phyloP scores from a whole-genome alignment of 2,797 vertebrate species.

The Gymnothorax reevesii region DNA sequence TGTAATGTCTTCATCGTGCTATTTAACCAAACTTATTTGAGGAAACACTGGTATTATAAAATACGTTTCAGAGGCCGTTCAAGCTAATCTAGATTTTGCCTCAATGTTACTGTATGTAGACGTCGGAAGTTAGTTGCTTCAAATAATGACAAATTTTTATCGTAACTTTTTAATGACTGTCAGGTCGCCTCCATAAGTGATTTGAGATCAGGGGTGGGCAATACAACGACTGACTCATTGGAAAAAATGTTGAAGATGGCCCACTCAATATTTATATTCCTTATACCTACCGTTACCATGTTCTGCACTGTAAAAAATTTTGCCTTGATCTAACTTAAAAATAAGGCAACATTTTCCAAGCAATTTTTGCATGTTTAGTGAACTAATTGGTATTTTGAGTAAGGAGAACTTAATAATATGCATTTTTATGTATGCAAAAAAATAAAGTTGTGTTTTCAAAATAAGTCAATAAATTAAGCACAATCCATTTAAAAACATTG shows the following conservation, averaged over 20 bases:
- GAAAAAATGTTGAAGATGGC: too few relatives aligned
- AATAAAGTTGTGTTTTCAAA: too few relatives aligned
- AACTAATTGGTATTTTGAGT: too few relatives aligned
- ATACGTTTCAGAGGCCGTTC: background rate
- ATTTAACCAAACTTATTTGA: too few relatives aligned
- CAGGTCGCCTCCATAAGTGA: background rate
- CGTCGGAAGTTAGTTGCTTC: background rate
- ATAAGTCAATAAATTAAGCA: too few relatives aligned
- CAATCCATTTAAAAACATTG: too few relatives aligned
- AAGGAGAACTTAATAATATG: too few relatives aligned
- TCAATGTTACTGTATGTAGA: background rate
- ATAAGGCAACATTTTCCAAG: too few relatives aligned
- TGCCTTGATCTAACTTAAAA: too few relatives aligned
- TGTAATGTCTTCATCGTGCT: background rate
- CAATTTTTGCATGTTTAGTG: too few relatives aligned
- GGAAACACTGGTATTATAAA: background rate
- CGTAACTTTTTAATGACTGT: background rate
- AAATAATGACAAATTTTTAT: background rate
- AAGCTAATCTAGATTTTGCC: background rate
- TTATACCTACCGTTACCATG: background rate
- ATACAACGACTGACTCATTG: background rate
- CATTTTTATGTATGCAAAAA: too few relatives aligned
- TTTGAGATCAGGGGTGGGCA: background rate
- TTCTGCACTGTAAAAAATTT: background rate
- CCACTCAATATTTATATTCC: too few relatives aligned